Percentiles rank a stretch among this genome's conserved stretches.
Evolutionary conservation across 2,888 invertebrate genomes (phyloP).

Genomic region (Oxystoma pomonae): DNA sequence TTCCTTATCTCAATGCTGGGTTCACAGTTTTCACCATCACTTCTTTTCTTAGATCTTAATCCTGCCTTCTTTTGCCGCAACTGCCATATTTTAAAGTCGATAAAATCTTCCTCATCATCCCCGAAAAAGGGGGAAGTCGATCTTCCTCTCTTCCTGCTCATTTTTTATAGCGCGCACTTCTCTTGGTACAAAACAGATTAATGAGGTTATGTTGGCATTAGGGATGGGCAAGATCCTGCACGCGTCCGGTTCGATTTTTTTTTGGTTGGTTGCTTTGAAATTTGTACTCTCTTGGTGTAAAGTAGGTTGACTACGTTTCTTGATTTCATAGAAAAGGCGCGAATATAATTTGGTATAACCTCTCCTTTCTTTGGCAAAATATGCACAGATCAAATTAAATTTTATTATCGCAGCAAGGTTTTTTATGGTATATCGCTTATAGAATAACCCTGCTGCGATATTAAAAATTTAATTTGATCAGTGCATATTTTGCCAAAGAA

Average conservation of each 20-base stretch:
- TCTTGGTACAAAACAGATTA: constrained; percentile 3
- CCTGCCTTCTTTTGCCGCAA: constrained; percentile 1
- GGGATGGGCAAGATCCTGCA: not conserved
- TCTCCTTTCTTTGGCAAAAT: too few species aligned
- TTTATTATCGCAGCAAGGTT: too few species aligned
- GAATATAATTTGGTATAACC: not conserved
- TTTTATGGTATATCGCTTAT: too few species aligned
- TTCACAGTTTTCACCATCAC: not conserved
- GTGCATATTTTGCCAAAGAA: too few species aligned
- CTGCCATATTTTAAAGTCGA: not conserved
- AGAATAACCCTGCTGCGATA: too few species aligned
- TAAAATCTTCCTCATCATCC: constrained; percentile 3
- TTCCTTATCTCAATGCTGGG: too few species aligned
- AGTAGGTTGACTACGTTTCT: not conserved
- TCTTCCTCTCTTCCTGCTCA: not conserved
- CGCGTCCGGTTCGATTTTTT: not conserved
- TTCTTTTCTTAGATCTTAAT: not conserved
- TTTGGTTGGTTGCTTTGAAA: not conserved
- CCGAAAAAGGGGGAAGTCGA: not conserved
- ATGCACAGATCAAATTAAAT: too few species aligned
- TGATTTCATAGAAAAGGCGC: constrained; percentile 1
- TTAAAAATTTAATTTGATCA: too few species aligned
- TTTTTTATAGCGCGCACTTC: not conserved
- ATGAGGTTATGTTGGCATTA: constrained; percentile 1
- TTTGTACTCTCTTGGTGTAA: constrained; percentile 1